Percentiles rank a stretch among this genome's conserved stretches.
Conservation (phyloP, 2,797 vertebrate genomes). For the Euphonia xanthogaster region DNA sequence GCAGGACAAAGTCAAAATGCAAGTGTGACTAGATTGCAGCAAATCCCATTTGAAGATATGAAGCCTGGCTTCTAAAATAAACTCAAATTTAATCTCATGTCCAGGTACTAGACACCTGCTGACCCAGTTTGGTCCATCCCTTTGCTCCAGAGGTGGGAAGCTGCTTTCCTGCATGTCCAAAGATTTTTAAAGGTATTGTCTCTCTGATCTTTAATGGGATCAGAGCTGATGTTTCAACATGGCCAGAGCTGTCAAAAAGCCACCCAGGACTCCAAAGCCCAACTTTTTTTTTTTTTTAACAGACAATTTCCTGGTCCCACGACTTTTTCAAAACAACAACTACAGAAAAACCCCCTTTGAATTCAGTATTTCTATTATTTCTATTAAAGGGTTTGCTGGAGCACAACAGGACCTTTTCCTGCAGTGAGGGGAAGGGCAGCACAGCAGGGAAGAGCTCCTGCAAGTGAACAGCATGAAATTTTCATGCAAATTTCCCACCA, state of each 20-base stretch:
- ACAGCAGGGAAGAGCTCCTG: neutral
- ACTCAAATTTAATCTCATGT: neutral
- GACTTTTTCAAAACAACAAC: neutral
- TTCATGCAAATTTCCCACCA: slow-evolving; percentile 43
- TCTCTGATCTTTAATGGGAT: neutral
- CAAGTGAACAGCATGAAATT: slow-evolving; percentile 9
- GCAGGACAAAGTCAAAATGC: neutral
- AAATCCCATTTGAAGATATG: neutral
- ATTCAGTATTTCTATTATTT: neutral
- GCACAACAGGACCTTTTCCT: neutral
- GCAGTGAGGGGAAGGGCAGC: neutral
- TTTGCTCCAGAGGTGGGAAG: neutral
- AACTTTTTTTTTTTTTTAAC: neutral
- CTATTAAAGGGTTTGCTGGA: neutral
- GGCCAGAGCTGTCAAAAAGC: neutral
- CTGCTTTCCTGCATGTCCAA: neutral
- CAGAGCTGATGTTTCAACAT: neutral
- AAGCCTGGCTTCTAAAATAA: neutral
- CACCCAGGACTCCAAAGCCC: neutral
- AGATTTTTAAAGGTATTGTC: accelerated
- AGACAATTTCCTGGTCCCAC: neutral
- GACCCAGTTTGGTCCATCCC: neutral
- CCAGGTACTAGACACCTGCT: neutral
- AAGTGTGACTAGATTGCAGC: neutral
- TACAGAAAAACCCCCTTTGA: neutral